Base-by-base conservation (phyloP, 2,113 vertebrate species). In the Lethenteron camtschaticum region DNA sequence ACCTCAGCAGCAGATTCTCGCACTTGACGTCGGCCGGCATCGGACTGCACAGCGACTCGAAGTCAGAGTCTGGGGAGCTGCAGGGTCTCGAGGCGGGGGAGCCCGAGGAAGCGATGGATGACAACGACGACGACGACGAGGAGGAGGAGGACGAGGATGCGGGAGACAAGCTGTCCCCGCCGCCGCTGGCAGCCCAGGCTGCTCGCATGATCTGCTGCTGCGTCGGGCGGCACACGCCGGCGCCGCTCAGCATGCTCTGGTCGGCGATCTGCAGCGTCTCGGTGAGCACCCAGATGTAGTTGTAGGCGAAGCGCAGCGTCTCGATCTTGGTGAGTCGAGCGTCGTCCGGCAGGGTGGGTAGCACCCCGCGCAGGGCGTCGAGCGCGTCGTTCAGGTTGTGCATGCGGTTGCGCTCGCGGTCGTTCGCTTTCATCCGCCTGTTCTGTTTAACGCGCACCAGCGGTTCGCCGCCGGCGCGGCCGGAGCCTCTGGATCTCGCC, bases 241-340 rank as follows among this genome's bases (percentile, higher is more conserved):
- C 41, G 41, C 41, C 41, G 9, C 71, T 68, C 3, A 73, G 75
- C 24, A 78, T 71, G 72, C 80, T 76, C 68, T 79, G 83, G 13
- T 87, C 85, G 4, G 78, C 78, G 78, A 90, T 79, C 73, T 83
- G 81, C 72, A 92, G 77, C 2, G 84, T 86, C 77, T 89, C 80
- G 2, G 81, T 84, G 74, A 92, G 79, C 8, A 86, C 87, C 89
- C 89, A 92, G 74, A 92, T 92, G 77, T 92, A 92, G 74, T 92
- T 92, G 75, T 87, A 83, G 6, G 89, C 88, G 11, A 89, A 89
- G 72, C 88, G 81, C 73, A 92, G 80, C 2, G 89, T 92, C 75
- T 92, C 88, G 5, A 92, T 92, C 77, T 92, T 92, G 74, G 88
- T 92, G 13, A 92, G 78, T 70, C 88, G 87, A 1, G 85, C 81